Evolutionary conservation across 2,888 invertebrate species (phyloP), one percentile per base, ranked within the genome.

Genomic region (Prostheceraeus crozeri): DNA sequence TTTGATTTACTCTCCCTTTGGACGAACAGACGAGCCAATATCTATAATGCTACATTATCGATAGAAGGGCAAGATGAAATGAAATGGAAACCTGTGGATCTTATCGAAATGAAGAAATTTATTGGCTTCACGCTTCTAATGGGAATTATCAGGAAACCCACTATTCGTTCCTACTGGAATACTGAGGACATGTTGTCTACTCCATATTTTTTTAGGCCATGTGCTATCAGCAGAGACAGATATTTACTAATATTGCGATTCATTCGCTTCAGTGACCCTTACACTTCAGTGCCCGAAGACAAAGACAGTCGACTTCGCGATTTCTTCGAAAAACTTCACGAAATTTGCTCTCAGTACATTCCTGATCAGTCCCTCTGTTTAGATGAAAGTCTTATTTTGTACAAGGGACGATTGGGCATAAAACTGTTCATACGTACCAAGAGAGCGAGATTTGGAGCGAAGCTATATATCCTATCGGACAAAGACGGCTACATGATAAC

Each of bases 371-470:
- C 25, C 25, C n/a, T 48, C 19, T 48, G 27, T 28, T 48, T 48
- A 30, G 48, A 48, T 48, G 48, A 48, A 48, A 25, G 27, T 8
- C 48, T 48, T 25, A n/a, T 48, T 14, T 30, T 48, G n/a, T 48
- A 14, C 48, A 48, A 48, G 48, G 48, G 48, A 11, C 48, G 48
- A 10, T 19, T 48, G 19, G 28, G 23, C 23, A 25, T 48, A n/a
- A 48, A 48, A 48, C 48, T 28, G 28, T 48, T 48, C 28, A 48
- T 48, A n/a, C 48, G 23, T 6, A 48, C 28, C 25, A 48, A 48
- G 23, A 10, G 48, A 14, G 48, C 48, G n/a, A 25, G 48, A n/a
- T 48, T 48, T 48, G 48, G 48, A 19, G 28, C 28, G 28, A 48
- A 48, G 28, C 14, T 48, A 19, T 48, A 25, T 48, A 48, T 48